Percentiles rank a stretch among this genome's conserved stretches.
Conservation (phyloP, 2,888 invertebrate genomes). For the Hyppa rectilinea region DNA sequence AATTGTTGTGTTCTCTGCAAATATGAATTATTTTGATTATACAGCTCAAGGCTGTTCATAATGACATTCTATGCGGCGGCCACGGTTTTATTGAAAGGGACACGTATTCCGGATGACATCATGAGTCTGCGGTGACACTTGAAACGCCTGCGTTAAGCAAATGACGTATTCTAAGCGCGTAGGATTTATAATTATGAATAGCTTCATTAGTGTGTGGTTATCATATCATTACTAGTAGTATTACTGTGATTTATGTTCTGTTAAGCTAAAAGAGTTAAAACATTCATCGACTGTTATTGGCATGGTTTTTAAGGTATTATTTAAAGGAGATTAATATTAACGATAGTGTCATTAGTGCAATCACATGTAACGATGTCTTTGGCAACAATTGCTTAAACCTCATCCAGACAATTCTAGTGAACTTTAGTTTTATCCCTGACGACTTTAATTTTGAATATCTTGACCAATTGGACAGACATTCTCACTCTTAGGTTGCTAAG, state of each 20-base stretch:
- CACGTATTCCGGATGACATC: background rate
- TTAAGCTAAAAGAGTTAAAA: background rate
- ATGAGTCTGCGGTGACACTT: constrained; percentile 7
- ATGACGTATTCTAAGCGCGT: constrained; percentile 3
- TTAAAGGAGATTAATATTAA: background rate
- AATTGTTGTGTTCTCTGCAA: background rate
- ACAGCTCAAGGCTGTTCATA: background rate
- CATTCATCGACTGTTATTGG: background rate
- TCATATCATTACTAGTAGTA: background rate
- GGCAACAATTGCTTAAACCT: too few species aligned
- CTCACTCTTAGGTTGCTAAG: too few species aligned
- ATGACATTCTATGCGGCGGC: background rate
- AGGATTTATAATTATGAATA: constrained; percentile 1
- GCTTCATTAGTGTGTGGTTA: background rate
- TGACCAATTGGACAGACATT: background rate
- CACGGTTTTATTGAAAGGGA: background rate
- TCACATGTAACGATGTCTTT: background rate
- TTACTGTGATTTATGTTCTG: background rate
- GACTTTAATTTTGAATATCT: background rate
- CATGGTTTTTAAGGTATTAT: background rate
- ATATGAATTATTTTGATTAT: background rate
- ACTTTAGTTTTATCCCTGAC: background rate
- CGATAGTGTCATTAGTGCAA: background rate
- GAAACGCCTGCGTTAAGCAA: background rate
- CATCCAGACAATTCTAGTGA: too few species aligned